Percentiles rank a stretch among this genome's conserved stretches.
These are phyloP conservation scores for Drosophila subpulchrella DNA, from an alignment of 1,140 invertebrate genomes.

Conservation along the genomic window DNA sequence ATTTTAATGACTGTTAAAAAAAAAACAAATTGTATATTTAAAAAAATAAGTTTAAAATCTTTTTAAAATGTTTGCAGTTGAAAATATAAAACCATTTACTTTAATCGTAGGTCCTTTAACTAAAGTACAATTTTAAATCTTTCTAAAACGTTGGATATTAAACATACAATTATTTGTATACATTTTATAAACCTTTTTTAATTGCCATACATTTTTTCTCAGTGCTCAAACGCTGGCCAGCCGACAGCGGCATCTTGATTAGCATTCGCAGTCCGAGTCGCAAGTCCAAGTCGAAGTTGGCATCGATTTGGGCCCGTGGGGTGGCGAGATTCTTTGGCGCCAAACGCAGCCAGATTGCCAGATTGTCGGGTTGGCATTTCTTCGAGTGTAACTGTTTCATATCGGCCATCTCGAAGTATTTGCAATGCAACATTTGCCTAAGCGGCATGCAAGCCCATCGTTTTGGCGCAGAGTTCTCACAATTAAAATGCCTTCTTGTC, in stretches of 20 bases:
- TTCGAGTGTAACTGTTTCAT: slow-evolving; percentile 45
- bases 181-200: neutral
- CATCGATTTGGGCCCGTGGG: slow-evolving; percentile 59
- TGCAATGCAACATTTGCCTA: slow-evolving; percentile 28
- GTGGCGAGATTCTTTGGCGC: slow-evolving; percentile 77
- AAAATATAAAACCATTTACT: too few species aligned
- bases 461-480: slow-evolving; percentile 77
- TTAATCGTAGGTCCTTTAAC: too few species aligned
- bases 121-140: neutral
- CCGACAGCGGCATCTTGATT: slow-evolving; percentile 74
- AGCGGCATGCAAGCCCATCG: slow-evolving; percentile 61
- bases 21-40: too few species aligned
- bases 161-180: too few species aligned
- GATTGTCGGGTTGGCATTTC: slow-evolving; percentile 20
- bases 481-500: slow-evolving; percentile 69
- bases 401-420: slow-evolving; percentile 39
- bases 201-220: neutral
- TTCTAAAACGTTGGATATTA: too few species aligned
- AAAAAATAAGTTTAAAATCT: too few species aligned
- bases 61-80: too few species aligned
- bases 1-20: too few species aligned
- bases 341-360: slow-evolving; percentile 51
- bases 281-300: slow-evolving; percentile 35
- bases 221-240: slow-evolving; percentile 30
- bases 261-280: slow-evolving; percentile 51